phyloP scores from a whole-genome alignment of 2,113 vertebrate species.

The Paramisgurnus dabryanus region DNA sequence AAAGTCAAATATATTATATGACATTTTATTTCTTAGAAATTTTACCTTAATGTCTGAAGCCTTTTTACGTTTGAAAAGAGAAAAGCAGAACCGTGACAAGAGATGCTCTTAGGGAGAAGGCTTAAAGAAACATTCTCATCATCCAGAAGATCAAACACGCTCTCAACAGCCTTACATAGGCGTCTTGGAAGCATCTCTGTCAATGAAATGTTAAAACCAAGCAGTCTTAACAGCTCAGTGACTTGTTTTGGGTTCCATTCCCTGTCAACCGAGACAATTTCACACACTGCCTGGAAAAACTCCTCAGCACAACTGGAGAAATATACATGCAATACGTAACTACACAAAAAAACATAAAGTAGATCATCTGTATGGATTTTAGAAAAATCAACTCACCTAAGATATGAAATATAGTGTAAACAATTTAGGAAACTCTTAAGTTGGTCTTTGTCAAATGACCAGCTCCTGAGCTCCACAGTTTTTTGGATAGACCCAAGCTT shows the following conservation, averaged over 20 bases:
- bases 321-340: neutral
- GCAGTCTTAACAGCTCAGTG: constrained; percentile 12
- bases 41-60: constrained; percentile 35
- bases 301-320: constrained; percentile 29
- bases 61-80: constrained; percentile 37
- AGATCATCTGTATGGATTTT: neutral
- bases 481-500: constrained; percentile 37
- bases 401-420: constrained; percentile 40
- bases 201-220: constrained; percentile 40
- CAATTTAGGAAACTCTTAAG: constrained; percentile 22
- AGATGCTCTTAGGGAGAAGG: constrained; percentile 36
- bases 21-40: neutral
- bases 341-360: neutral
- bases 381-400: constrained; percentile 21
- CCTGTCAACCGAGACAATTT: constrained; percentile 6
- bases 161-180: constrained; percentile 25
- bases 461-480: constrained; percentile 27
- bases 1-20: too few relatives aligned
- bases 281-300: constrained; percentile 41
- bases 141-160: constrained; percentile 5
- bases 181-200: constrained; percentile 31
- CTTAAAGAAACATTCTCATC: constrained; percentile 9
- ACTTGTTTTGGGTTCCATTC: constrained; percentile 19
- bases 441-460: constrained; percentile 16
- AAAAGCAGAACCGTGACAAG: constrained; percentile 17